Evolutionary conservation across 2,113 vertebrate species (phyloP).

Genomic region (Plectropomus leopardus): DNA sequence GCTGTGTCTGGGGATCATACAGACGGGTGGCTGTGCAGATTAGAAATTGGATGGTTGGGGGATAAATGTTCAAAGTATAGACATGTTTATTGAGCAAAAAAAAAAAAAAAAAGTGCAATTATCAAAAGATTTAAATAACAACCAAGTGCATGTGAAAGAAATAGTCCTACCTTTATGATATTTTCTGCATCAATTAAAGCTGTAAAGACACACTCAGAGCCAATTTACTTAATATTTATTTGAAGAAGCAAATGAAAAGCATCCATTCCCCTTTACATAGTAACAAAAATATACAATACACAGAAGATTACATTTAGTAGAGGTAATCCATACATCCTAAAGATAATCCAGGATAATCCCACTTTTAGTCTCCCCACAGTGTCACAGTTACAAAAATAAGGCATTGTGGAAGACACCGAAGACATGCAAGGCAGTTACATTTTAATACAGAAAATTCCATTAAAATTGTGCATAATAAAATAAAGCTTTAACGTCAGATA

Average conservation of each 20-base stretch:
- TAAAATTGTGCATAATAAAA: conserved; percentile 58
- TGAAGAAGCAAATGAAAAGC: conserved; percentile 57
- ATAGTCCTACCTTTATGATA: background rate
- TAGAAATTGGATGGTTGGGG: conserved; percentile 13
- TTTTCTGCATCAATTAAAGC: background rate
- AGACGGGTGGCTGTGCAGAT: conserved; percentile 36
- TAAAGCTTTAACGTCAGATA: conserved; percentile 62
- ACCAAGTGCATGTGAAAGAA: background rate
- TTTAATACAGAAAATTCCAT: conserved; percentile 53
- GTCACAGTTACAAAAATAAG: conserved; percentile 72
- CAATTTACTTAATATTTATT: conserved; percentile 74
- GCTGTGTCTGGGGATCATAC: conserved; percentile 59
- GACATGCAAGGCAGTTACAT: conserved; percentile 66
- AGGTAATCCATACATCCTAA: conserved; percentile 73
- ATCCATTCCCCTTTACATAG: conserved; percentile 56
- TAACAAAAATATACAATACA: conserved; percentile 67
- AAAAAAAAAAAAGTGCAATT: background rate
- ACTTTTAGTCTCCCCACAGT: conserved; percentile 51
- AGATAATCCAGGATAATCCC: conserved; percentile 79
- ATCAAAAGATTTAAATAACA: background rate
- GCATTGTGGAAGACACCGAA: conserved; percentile 37
- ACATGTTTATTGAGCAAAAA: conserved; percentile 1
- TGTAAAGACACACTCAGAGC: background rate
- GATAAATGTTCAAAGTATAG: background rate
- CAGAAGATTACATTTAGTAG: conserved; percentile 65